These are phyloP conservation scores for Ectemnius continuus DNA, from an alignment of 2,888 invertebrate genomes.

Conservation along the genomic window DNA sequence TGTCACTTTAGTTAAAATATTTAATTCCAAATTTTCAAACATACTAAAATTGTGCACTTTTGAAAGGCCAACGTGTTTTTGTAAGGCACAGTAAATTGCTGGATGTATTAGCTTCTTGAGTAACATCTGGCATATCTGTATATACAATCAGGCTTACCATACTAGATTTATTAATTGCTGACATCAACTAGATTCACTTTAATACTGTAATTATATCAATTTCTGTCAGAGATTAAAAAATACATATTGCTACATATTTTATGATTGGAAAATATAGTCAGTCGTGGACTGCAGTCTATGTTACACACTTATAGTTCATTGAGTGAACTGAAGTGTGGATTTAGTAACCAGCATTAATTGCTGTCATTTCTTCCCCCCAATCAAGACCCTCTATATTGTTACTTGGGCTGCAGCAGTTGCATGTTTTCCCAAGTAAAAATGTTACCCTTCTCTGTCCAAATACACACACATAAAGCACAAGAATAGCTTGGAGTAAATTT, in stretches of 20 bases:
- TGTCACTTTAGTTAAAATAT: slow-evolving; percentile 7
- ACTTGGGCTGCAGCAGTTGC: slow-evolving; percentile 80
- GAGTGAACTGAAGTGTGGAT: neutral
- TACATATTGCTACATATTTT: too few species aligned
- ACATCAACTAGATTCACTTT: slow-evolving; percentile 1
- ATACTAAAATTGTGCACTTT: slow-evolving; percentile 17
- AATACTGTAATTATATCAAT: slow-evolving; percentile 4
- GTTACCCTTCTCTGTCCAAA: slow-evolving; percentile 89
- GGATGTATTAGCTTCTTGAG: too few species aligned
- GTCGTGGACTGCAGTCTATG: too few species aligned
- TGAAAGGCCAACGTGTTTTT: too few species aligned
- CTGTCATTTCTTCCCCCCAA: slow-evolving; percentile 94
- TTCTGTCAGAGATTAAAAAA: too few species aligned
- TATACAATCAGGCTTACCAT: too few species aligned
- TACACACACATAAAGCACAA: slow-evolving; percentile 88
- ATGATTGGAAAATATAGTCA: too few species aligned
- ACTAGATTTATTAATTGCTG: too few species aligned
- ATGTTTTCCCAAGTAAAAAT: slow-evolving; percentile 88
- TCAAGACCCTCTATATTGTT: slow-evolving; percentile 87
- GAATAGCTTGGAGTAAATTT: slow-evolving; percentile 87
- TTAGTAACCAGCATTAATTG: slow-evolving; percentile 86
- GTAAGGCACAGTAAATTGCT: too few species aligned
- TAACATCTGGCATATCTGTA: too few species aligned
- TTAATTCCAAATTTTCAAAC: slow-evolving; percentile 9
- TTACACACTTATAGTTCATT: neutral